Percentiles rank a stretch among this genome's conserved stretches.
phyloP scores from a whole-genome alignment of 2,113 vertebrate species.

The Cryptotis parvus region DNA sequence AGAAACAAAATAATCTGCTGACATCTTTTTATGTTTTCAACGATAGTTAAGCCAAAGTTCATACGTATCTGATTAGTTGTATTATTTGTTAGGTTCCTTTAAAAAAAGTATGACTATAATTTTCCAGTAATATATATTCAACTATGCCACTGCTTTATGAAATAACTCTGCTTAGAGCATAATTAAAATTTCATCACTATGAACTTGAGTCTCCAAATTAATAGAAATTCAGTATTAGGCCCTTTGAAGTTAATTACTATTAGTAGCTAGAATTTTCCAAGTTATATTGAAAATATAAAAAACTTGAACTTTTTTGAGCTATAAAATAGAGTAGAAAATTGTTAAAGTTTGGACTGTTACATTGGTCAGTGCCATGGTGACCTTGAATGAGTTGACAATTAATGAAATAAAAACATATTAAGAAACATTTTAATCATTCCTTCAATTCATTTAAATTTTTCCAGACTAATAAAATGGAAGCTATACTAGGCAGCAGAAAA shows the following conservation, averaged over 20 bases:
- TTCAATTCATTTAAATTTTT: constrained; percentile 71
- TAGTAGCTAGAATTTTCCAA: constrained; percentile 52
- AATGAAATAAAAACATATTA: constrained; percentile 49
- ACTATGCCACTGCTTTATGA: constrained; percentile 57
- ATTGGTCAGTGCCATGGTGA: not conserved
- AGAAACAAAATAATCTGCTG: not conserved
- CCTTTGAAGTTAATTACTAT: constrained; percentile 60
- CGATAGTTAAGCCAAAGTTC: not conserved
- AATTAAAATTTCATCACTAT: constrained; percentile 57
- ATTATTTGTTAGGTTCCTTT: not conserved
- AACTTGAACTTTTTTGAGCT: constrained; percentile 25
- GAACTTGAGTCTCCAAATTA: constrained; percentile 58
- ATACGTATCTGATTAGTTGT: not conserved
- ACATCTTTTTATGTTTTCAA: not conserved
- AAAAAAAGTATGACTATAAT: not conserved
- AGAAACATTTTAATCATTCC: constrained; percentile 74
- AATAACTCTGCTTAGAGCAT: constrained; percentile 12
- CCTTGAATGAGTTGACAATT: constrained; percentile 62
- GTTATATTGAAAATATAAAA: constrained; percentile 37
- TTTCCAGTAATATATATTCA: constrained; percentile 46
- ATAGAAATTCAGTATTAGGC: constrained; percentile 38
- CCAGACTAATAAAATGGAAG: constrained; percentile 71
- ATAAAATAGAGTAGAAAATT: constrained; percentile 10
- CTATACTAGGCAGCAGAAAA: constrained; percentile 39
- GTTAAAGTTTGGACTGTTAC: not conserved